Percentiles rank a stretch among this genome's conserved stretches.
Conservation (phyloP, 2,113 vertebrate genomes). For the Heterochromis multidens region DNA sequence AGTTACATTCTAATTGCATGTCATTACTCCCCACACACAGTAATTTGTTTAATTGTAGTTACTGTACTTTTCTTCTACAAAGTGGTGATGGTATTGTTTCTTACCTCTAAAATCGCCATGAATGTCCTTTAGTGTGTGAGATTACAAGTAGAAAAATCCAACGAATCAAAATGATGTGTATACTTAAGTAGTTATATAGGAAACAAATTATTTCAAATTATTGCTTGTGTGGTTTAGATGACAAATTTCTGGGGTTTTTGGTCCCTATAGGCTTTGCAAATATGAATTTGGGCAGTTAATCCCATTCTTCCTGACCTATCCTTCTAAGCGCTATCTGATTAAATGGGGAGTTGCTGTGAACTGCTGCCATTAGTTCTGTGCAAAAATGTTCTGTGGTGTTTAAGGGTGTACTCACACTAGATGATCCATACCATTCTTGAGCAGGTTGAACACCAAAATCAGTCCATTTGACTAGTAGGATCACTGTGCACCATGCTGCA, state of each 20-base stretch:
- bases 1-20: neutral
- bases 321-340: neutral
- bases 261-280: neutral
- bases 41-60: neutral
- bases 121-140: neutral
- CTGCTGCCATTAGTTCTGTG: neutral
- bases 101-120: neutral
- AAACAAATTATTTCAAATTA: neutral
- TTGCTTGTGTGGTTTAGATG: neutral
- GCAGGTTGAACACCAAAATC: neutral
- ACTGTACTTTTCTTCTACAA: neutral
- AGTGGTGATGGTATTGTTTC: neutral
- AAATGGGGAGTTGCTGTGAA: neutral
- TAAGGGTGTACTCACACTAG: neutral
- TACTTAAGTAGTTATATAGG: neutral
- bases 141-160: neutral
- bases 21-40: neutral
- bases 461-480: neutral
- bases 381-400: neutral
- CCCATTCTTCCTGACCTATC: too few relatives aligned
- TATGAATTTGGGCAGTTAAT: too few relatives aligned
- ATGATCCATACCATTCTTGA: neutral
- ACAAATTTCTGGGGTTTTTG: neutral
- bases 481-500: neutral
- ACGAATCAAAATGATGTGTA: neutral